phyloP scores from a whole-genome alignment of 2,113 vertebrate species.

The Hemicordylus capensis region DNA sequence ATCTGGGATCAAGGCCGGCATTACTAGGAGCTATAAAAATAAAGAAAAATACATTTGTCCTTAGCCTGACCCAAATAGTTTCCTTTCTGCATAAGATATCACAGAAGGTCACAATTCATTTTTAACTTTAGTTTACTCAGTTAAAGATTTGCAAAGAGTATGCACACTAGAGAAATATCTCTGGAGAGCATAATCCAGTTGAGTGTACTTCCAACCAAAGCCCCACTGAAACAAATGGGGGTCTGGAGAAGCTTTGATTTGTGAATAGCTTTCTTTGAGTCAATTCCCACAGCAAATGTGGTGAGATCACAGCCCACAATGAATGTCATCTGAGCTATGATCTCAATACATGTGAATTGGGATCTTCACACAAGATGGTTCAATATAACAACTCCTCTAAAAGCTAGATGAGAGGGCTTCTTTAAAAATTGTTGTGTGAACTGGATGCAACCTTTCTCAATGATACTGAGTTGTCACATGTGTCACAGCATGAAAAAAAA shows the following conservation, averaged over 20 bases:
- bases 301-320: neutral
- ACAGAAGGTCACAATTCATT: conserved; percentile 6
- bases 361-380: neutral
- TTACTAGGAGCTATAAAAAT: conserved; percentile 11
- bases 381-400: neutral
- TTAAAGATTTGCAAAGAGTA: neutral
- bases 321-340: neutral
- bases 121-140: neutral
- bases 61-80: conserved; percentile 5
- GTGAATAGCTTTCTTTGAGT: neutral
- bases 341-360: neutral
- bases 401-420: neutral
- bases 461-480: neutral
- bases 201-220: neutral
- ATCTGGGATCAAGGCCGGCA: conserved; percentile 1
- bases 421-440: neutral
- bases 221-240: neutral
- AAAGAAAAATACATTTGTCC: conserved; percentile 15
- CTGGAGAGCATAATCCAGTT: neutral
- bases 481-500: neutral
- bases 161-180: neutral
- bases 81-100: neutral
- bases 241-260: neutral
- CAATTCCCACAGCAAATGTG: neutral
- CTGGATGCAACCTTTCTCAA: neutral